Base-by-base conservation (phyloP, 2,113 vertebrate genomes). In the Eulemur rufifrons region DNA sequence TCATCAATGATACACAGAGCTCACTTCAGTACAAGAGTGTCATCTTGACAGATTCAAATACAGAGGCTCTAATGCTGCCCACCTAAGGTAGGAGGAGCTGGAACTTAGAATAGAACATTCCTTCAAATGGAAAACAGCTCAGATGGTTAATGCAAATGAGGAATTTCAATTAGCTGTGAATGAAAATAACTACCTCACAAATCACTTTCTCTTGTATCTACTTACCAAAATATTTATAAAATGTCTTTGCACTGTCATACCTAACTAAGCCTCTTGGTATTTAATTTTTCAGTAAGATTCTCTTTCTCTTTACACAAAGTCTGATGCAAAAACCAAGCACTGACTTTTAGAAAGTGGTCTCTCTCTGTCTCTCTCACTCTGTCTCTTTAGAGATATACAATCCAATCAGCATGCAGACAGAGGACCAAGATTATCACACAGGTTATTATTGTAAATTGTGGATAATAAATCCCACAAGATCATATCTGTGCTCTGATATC, bases 141-240 rank as follows among this genome's bases (percentile, higher is more conserved):
- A 80, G 73, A 83, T 29, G 63, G 50, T 61, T n/a, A 74, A 93
- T 34, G 86, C 83, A 47, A 69, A 95, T 89, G 93, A 94, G 50
- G 77, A 86, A 54, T 95, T 63, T 94, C 68, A 91, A 0, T 9
- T 32, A 64, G 29, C 66, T 82, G 73, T 74, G 37, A 68, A 42
- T 25, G 66, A 96, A 93, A 92, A 94, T 23, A 86, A 56, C 45
- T 20, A 12, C 42, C 82, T 66, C 13, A 81, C 34, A 82, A 78
- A 85, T 95, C 76, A 78, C 85, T 94, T 71, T 95, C 81, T 86
- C 47, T 86, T 68, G 6, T 76, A 76, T 32, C 45, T 74, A 76
- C 15, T 61, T 76, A 83, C 6, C 68, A 95, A 93, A 96, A 96
- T 89, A 89, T 96, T 97, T 95, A 93, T 81, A 47, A 86, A 91